Base-by-base conservation (phyloP, 2,113 vertebrate species). In the Neogale vison region DNA sequence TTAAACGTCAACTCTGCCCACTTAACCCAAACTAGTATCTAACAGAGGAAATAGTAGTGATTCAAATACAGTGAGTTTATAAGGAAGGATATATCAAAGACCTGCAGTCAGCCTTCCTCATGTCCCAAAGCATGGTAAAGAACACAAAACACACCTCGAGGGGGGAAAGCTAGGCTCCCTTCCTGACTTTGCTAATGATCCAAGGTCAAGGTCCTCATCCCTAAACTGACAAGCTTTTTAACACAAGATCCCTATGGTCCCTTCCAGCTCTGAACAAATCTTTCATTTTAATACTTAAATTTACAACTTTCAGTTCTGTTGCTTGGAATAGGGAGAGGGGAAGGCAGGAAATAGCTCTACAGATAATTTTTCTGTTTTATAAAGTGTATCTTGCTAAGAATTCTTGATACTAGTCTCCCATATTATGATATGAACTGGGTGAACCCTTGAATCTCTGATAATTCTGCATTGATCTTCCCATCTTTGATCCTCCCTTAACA, bases 21-120 rank as follows among this genome's bases (percentile, higher is more conserved):
- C 20, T 21, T 36, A 88, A 71, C 34, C 34, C 63, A 95, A 96
- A 88, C 69, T 80, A 42, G 10, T 42, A 80, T 26, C 39, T 92
- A 96, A 86, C 52, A 89, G 92, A 79, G 80, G 74, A 97, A 95
- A 90, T 12, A n/a, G 47, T 21, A 24, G 65, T 83, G 14, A 74
- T 59, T 89, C 85, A 83, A 92, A 95, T 42, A 77, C 9, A 89
- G 55, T 42, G 45, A 81, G 55, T 82, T 50, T 72, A 36, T n/a
- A 8, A 95, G 57, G 57, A 90, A 91, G 36, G 82, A 59, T 31
- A 45, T 34, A 92, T 72, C 88, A 94, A 84, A 94, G 72, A 87
- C 65, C 34, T 59, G 57, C 34, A 88, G 74, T 63, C 55, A 74
- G 61, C 83, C n/a, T 87, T 96, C 65, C 71, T 95, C 52, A 3